Evolutionary conservation across 1,140 invertebrate species (phyloP).

Genomic region (Drosophila teissieri): DNA sequence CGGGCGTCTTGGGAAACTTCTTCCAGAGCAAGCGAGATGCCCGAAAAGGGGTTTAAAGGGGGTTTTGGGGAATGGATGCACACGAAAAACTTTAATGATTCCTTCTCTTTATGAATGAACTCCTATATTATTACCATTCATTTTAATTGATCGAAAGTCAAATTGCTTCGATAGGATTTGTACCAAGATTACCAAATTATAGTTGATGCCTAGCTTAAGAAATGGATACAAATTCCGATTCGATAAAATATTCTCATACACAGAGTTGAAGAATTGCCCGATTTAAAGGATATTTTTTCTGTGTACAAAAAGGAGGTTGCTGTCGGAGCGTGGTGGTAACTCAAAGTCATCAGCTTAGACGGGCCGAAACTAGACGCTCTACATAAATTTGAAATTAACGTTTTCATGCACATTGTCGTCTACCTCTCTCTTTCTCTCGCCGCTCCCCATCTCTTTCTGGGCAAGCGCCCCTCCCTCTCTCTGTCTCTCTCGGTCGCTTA

Average conservation of each 20-base stretch:
- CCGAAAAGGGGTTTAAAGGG: neutral
- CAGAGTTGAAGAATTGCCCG: too few relatives aligned
- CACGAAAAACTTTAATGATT: neutral
- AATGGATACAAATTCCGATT: too few relatives aligned
- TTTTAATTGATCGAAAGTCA: too few relatives aligned
- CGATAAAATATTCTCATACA: too few relatives aligned
- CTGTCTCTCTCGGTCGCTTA: constrained; percentile 48
- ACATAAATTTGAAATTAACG: constrained; percentile 84
- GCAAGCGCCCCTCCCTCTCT: neutral
- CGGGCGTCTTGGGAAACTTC: constrained; percentile 78
- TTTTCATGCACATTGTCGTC: constrained; percentile 70
- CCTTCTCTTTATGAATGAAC: too few relatives aligned
- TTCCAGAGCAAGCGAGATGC: constrained; percentile 27
- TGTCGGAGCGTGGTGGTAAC: constrained; percentile 19
- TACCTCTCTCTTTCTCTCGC: constrained; percentile 14
- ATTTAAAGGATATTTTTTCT: neutral
- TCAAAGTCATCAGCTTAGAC: constrained; percentile 65
- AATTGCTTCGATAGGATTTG: too few relatives aligned
- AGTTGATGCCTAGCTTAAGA: too few relatives aligned
- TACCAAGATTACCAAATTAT: too few relatives aligned
- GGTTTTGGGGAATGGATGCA: neutral
- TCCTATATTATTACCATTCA: too few relatives aligned
- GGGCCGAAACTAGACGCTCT: constrained; percentile 78
- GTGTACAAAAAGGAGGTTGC: neutral
- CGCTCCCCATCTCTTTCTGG: constrained; percentile 17